Conservation (phyloP, 2,797 vertebrate species). For the Lerista edwardsae region DNA sequence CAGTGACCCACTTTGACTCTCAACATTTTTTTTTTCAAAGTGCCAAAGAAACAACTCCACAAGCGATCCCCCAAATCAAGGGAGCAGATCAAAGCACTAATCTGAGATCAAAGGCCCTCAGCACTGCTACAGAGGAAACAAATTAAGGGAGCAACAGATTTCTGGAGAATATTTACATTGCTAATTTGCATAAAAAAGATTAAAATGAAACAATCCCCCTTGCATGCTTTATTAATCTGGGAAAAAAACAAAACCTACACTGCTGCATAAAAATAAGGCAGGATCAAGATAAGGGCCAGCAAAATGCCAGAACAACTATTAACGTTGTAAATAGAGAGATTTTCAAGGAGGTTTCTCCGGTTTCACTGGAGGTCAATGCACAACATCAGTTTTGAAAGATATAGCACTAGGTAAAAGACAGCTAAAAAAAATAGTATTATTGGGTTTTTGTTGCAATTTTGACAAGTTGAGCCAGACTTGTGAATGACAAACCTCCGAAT, state of each 20-base stretch:
- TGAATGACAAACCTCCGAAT: no score
- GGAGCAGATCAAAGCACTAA: constrained; percentile 70
- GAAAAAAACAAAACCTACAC: neutral
- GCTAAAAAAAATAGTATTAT: no score
- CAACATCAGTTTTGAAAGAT: neutral
- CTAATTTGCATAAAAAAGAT: constrained; percentile 68
- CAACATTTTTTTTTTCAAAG: constrained; percentile 25
- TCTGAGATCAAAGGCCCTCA: constrained; percentile 70
- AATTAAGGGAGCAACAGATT: constrained; percentile 69
- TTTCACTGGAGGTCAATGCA: neutral
- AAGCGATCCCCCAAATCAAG: constrained; percentile 43
- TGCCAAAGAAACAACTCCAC: constrained; percentile 40
- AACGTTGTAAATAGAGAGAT: accelerated
- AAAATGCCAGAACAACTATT: neutral
- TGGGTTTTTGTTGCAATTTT: no score
- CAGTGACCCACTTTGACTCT: constrained; percentile 38
- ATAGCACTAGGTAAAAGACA: no score
- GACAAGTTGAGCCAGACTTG: no score
- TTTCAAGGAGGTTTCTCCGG: no score
- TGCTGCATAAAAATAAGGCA: constrained; percentile 31
- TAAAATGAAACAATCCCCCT: constrained; percentile 48
- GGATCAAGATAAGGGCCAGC: constrained; percentile 10
- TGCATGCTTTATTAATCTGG: constrained; percentile 54
- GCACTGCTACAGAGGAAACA: constrained; percentile 56
- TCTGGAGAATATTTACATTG: constrained; percentile 70